phyloP scores from a whole-genome alignment of 2,113 vertebrate genomes.

The Otus sunia region DNA sequence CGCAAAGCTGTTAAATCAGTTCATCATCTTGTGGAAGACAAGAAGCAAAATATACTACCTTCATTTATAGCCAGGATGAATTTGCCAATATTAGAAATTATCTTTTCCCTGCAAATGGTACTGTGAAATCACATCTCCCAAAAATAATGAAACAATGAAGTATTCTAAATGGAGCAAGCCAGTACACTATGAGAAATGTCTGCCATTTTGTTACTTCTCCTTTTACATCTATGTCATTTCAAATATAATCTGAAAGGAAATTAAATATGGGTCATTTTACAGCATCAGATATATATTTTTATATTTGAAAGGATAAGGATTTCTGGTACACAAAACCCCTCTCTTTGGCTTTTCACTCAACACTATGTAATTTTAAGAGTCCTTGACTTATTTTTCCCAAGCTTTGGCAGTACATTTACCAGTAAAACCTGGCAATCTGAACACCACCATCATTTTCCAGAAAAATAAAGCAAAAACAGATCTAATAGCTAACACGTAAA shows the following conservation, averaged over 20 bases:
- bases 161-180: background rate
- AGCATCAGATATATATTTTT: constrained; percentile 57
- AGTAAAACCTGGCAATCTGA: constrained; percentile 81
- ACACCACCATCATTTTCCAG: constrained; percentile 55
- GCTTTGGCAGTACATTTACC: constrained; percentile 79
- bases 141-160: background rate
- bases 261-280: constrained; percentile 25
- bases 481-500: constrained; percentile 50
- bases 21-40: constrained; percentile 21
- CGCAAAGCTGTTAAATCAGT: constrained; percentile 15
- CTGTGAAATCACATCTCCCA: background rate
- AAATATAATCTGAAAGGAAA: constrained; percentile 47
- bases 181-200: background rate
- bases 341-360: constrained; percentile 84
- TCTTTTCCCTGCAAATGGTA: background rate
- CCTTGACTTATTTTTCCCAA: constrained; percentile 77
- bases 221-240: background rate
- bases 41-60: background rate
- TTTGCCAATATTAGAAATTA: background rate
- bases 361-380: constrained; percentile 82
- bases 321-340: constrained; percentile 63
- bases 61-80: background rate
- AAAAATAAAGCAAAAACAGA: constrained; percentile 71
- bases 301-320: constrained; percentile 60
- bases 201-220: background rate